phyloP scores from a whole-genome alignment of 2,797 vertebrate genomes.

The Leptatherina wallacei region DNA sequence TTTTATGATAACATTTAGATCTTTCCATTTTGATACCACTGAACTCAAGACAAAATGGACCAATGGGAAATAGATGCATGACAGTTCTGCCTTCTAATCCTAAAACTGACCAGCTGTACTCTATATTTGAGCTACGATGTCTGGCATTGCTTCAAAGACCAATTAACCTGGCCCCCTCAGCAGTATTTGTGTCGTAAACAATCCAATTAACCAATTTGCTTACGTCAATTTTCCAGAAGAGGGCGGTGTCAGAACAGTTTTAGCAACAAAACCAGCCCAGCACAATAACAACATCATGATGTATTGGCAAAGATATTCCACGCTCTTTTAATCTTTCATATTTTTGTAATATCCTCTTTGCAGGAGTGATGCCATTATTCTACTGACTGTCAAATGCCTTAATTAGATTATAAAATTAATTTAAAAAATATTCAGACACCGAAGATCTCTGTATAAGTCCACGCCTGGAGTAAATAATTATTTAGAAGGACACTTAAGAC shows the following conservation, averaged over 20 bases:
- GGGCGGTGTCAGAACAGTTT: conserved; percentile 76
- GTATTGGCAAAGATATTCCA: not conserved
- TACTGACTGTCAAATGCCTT: not conserved
- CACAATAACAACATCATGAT: conserved; percentile 16
- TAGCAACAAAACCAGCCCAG: conserved; percentile 39
- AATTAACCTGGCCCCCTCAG: conserved; percentile 6
- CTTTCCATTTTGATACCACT: conserved; percentile 12
- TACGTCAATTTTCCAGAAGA: conserved; percentile 73
- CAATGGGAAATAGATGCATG: not conserved
- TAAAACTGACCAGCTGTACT: not conserved
- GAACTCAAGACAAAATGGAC: conserved; percentile 2
- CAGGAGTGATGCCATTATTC: not conserved
- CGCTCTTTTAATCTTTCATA: not conserved
- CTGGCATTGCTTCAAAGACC: not conserved
- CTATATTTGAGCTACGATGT: not conserved
- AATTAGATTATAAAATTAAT: not conserved
- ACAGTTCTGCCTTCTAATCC: not conserved
- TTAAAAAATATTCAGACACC: not conserved
- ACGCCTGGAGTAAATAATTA: not conserved
- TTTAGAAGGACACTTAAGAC: not conserved
- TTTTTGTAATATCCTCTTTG: not conserved
- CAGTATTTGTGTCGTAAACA: conserved; percentile 27
- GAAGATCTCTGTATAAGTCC: not conserved
- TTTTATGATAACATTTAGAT: conserved; percentile 48
- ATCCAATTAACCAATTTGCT: conserved; percentile 72